phyloP scores from a whole-genome alignment of 2,113 vertebrate species.

The Australoheros scitulus region DNA sequence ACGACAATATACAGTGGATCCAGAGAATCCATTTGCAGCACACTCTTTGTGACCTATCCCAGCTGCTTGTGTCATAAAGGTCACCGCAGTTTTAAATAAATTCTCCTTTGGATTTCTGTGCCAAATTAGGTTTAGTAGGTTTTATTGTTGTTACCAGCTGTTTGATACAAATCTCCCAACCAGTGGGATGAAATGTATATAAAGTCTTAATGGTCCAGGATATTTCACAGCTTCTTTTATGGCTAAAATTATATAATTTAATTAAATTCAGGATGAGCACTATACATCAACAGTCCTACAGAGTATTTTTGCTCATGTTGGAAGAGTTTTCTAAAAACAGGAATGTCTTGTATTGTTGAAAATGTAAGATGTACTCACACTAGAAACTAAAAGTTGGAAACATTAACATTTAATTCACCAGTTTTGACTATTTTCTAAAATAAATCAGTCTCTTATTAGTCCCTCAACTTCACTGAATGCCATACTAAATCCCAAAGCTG shows the following conservation, averaged over 20 bases:
- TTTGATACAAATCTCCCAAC: constrained; percentile 1
- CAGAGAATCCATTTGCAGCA: constrained; percentile 29
- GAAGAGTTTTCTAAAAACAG: background rate
- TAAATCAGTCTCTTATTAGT: background rate
- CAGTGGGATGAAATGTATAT: background rate
- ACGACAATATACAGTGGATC: constrained; percentile 21
- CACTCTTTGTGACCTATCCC: background rate
- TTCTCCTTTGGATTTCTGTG: constrained; percentile 2
- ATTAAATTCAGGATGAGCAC: background rate
- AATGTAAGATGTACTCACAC: background rate
- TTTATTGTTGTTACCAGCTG: background rate
- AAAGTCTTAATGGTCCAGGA: background rate
- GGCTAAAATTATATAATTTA: background rate
- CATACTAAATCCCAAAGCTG: background rate
- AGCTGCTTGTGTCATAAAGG: constrained; percentile 17
- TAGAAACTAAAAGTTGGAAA: background rate
- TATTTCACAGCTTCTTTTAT: background rate
- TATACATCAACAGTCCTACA: background rate
- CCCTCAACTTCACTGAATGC: background rate
- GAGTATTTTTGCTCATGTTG: background rate
- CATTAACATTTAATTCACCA: background rate
- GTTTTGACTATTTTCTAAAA: background rate
- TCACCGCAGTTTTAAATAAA: background rate
- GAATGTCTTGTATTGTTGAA: background rate
- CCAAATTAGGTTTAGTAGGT: background rate